Evolutionary conservation across 2,797 vertebrate genomes (phyloP), one percentile per base, ranked within the genome.

Genomic region (Valencia hispanica): DNA sequence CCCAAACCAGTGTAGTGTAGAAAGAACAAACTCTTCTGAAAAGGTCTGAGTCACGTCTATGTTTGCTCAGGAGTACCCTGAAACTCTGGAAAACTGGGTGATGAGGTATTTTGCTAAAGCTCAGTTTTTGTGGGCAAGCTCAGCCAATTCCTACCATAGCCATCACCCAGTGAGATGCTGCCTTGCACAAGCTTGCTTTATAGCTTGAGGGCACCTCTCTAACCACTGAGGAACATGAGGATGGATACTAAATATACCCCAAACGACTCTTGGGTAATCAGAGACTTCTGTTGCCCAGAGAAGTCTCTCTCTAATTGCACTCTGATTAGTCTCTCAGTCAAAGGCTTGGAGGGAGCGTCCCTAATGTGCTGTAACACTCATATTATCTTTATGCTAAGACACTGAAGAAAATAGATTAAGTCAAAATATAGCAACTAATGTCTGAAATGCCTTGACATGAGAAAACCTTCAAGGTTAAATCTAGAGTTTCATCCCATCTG

Each of bases 201-300:
- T 91, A 81, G 91, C 84, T 90, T 77, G 83, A 5, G 90, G 92
- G 91, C 82, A n/a, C 84, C 72, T 61, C 1, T 14, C 32, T 71
- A 84, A 85, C 86, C 79, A 69, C 59, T 15, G 6, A 88, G 88
- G 91, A 91, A 89, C 79, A 86, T 78, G 87, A 91, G 82, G 81
- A 86, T 78, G 83, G 93, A 87, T 92, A 90, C 94, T 95, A 95
- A 94, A 96, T 94, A 95, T 95, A 95, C 87, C 90, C 88, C 88
- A 85, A 68, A 83, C 92, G 92, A 93, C 95, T 95, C 95, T 88
- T 94, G 94, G 95, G 95, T 95, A 96, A 95, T 95, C 93, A 95
- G 79, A 92, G 92, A 90, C 85, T 87, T 91, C 89, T 85, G 86
- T 92, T 87, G 88, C 93, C 93, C 92, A 92, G 91, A 94, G 93